Conservation (phyloP, 1,140 invertebrate species). For the Apis florea region DNA sequence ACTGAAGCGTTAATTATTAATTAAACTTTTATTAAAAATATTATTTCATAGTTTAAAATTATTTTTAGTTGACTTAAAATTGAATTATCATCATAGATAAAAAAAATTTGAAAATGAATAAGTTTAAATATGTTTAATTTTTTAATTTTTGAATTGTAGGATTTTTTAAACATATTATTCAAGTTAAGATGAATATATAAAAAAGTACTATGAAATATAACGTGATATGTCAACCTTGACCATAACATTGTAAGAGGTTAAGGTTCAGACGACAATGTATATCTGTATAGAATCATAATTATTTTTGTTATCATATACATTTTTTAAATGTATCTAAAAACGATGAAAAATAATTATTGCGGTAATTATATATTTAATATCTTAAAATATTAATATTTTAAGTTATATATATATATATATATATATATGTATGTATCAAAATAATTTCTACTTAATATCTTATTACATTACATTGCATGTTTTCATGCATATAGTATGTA, state of each 20-base stretch:
- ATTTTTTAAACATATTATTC: background rate
- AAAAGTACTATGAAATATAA: constrained; percentile 13
- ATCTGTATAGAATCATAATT: background rate
- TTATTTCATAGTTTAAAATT: background rate
- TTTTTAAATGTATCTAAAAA: background rate
- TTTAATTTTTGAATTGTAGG: background rate
- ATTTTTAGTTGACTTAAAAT: background rate
- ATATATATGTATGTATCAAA: too few species aligned
- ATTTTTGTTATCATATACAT: background rate
- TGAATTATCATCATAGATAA: too few species aligned
- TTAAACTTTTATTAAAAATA: background rate
- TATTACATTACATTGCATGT: background rate
- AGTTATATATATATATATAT: too few species aligned
- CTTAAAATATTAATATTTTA: too few species aligned
- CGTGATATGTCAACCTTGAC: background rate
- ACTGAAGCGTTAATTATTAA: background rate
- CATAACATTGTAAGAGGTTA: constrained; percentile 1
- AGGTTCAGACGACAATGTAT: background rate
- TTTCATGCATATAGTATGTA: background rate
- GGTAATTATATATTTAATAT: too few species aligned
- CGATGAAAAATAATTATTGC: too few species aligned
- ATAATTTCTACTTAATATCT: background rate
- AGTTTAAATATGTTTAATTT: too few species aligned
- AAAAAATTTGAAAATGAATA: background rate
- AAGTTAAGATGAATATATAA: constrained; percentile 10